Percentiles rank a stretch among this genome's conserved stretches.
Evolutionary conservation across 2,113 vertebrate genomes (phyloP).

Genomic region (Eleginops maclovinus): DNA sequence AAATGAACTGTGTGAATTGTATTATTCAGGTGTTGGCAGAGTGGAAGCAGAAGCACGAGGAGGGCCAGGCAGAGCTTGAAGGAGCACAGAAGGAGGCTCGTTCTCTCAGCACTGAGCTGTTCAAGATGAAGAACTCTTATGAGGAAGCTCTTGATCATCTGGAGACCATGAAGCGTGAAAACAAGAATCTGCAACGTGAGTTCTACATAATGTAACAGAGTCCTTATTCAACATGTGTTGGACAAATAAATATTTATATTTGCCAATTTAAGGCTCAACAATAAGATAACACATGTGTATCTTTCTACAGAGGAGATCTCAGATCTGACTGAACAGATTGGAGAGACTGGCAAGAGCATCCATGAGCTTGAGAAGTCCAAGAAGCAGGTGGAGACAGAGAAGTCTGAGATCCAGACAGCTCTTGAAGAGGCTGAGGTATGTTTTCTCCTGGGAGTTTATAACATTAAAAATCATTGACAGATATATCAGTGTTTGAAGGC

Average conservation of each 20-base stretch:
- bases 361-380: conserved; percentile 89
- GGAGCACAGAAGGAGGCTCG: conserved; percentile 86
- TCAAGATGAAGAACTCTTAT: conserved; percentile 90
- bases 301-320: conserved; percentile 86
- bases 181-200: no score
- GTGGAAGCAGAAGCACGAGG: conserved; percentile 70
- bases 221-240: no score
- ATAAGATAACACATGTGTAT: no score
- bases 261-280: no score
- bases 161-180: no score
- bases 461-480: no score
- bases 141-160: conserved; percentile 80
- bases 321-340: conserved; percentile 88
- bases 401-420: conserved; percentile 85
- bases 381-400: conserved; percentile 86
- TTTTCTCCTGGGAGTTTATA: no score
- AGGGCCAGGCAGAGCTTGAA: conserved; percentile 80
- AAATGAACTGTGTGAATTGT: neutral
- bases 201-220: no score
- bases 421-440: conserved; percentile 89
- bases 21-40: conserved; percentile 63
- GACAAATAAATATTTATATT: no score
- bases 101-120: conserved; percentile 86
- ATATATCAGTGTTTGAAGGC: no score
- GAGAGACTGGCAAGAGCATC: conserved; percentile 85